Evolutionary conservation across 2,888 invertebrate genomes (phyloP).

Genomic region (Bhutanitis thaidina): DNA sequence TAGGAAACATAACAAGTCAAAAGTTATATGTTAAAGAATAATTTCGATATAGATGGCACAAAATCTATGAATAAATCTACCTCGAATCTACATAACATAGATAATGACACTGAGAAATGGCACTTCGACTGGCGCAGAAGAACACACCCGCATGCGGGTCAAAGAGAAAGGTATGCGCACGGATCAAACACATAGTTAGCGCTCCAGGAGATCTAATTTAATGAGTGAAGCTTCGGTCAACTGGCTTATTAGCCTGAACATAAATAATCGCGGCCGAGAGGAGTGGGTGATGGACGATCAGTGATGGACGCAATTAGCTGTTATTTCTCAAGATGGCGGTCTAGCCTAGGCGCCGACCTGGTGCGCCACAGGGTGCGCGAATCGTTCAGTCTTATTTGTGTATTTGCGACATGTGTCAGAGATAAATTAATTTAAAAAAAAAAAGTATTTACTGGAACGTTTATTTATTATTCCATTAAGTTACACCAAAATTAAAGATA

Average conservation of each 20-base stretch:
- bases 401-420: not conserved
- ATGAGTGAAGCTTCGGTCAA: constrained; percentile 20
- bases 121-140: no score
- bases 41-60: no score
- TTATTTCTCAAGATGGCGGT: constrained; percentile 19
- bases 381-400: no score
- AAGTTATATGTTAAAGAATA: no score
- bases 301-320: constrained; percentile 20
- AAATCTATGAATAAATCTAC: no score
- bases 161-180: constrained; percentile 9
- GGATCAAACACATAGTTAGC: constrained; percentile 23
- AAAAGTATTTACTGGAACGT: no score
- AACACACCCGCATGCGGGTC: not conserved
- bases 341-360: constrained; percentile 17
- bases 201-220: constrained; percentile 19
- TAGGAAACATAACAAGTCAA: no score
- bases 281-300: constrained; percentile 20
- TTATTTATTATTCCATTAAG: no score
- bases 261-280: constrained; percentile 21
- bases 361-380: not conserved
- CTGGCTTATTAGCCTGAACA: constrained; percentile 25
- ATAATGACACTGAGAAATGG: no score
- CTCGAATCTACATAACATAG: no score
- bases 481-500: no score
- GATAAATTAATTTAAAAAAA: not conserved